phyloP scores from a whole-genome alignment of 2,797 vertebrate genomes.

The Diplodus puntazzo region DNA sequence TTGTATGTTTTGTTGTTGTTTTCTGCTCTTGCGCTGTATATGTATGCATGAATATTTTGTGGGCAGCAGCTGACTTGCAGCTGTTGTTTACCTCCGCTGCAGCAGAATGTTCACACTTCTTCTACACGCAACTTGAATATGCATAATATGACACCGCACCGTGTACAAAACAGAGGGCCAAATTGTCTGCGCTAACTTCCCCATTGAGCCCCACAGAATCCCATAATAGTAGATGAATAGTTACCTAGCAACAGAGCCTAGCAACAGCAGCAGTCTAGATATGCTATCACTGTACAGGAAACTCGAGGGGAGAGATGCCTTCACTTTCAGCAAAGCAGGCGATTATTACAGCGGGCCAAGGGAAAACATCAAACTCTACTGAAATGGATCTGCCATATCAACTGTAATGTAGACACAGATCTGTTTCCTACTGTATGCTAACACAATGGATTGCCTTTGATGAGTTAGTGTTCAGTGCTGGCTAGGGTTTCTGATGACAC shows the following conservation, averaged over 20 bases:
- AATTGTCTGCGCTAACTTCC: conserved; percentile 64
- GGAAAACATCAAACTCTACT: conserved; percentile 74
- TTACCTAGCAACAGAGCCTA: conserved; percentile 76
- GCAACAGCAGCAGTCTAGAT: conserved; percentile 70
- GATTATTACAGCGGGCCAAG: conserved; percentile 76
- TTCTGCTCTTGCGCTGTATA: conserved; percentile 31
- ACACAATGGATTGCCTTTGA: conserved; percentile 78
- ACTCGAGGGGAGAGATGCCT: conserved; percentile 62
- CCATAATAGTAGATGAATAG: conserved; percentile 80
- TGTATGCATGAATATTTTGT: conserved; percentile 42
- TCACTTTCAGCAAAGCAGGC: conserved; percentile 69
- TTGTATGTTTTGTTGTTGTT: conserved; percentile 32
- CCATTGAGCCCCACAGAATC: conserved; percentile 63
- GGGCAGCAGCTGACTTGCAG: conserved; percentile 46
- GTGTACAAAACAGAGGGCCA: conserved; percentile 61
- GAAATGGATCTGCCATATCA: conserved; percentile 81
- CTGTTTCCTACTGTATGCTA: conserved; percentile 66
- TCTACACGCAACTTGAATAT: conserved; percentile 49
- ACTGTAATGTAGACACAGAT: conserved; percentile 71
- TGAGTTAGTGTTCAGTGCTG: conserved; percentile 62
- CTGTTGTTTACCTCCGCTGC: conserved; percentile 51
- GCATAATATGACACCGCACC: conserved; percentile 49
- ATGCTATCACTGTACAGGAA: conserved; percentile 62
- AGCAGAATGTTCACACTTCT: conserved; percentile 40
- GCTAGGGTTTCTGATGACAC: conserved; percentile 75